Conservation (phyloP, 1,140 invertebrate species). For the Drosophila azteca region DNA sequence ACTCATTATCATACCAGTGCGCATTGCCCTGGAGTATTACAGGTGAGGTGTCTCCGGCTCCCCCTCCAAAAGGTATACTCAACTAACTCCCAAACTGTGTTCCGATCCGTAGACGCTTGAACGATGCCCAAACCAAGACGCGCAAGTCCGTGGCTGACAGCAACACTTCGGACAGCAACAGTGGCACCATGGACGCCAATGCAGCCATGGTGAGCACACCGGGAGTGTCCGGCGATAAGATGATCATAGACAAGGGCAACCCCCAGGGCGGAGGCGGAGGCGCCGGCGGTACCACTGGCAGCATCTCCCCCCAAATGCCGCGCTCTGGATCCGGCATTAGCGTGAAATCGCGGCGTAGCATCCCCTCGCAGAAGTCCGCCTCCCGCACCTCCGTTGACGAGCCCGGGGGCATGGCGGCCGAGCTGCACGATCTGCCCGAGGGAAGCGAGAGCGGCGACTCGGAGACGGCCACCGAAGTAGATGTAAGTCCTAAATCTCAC, state of each 20-base stretch:
- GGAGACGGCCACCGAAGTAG: conserved; percentile 90
- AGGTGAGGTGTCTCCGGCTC: conserved; percentile 46
- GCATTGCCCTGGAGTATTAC: conserved; percentile 87
- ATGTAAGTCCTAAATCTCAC: conserved; percentile 83
- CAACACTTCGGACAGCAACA: conserved; percentile 85
- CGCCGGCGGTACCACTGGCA: conserved; percentile 38
- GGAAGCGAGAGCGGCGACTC: conserved; percentile 87
- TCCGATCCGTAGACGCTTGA: conserved; percentile 60
- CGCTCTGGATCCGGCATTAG: conserved; percentile 84
- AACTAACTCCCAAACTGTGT: too few relatives aligned
- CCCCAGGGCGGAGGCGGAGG: conserved; percentile 13
- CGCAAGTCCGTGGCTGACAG: conserved; percentile 85
- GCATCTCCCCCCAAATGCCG: conserved; percentile 82
- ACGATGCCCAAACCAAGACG: conserved; percentile 79
- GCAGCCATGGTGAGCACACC: conserved; percentile 63
- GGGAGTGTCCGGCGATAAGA: conserved; percentile 47
- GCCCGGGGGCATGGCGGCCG: conserved; percentile 83
- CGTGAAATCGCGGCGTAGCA: conserved; percentile 82
- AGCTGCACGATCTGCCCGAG: conserved; percentile 86
- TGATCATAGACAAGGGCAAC: conserved; percentile 44
- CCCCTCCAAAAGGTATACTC: too few relatives aligned
- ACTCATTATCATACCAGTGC: conserved; percentile 85
- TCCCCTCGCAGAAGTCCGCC: conserved; percentile 82
- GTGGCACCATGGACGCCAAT: conserved; percentile 74
- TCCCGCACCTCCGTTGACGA: conserved; percentile 87